Base-by-base conservation (phyloP, 1,140 invertebrate genomes). In the Psilanteris sp. region DNA sequence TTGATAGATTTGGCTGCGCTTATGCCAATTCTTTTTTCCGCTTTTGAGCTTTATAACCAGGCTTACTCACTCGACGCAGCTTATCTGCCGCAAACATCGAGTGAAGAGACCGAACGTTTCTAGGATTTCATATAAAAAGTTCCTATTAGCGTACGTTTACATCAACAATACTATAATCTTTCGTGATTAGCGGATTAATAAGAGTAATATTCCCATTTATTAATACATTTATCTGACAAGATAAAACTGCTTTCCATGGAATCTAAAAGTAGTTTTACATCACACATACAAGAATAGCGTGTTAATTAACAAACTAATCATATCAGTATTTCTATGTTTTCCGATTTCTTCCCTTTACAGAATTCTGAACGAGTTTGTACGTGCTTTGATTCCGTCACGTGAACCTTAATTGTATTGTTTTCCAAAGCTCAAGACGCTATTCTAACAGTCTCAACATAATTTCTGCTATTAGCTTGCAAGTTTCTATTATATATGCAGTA, bases 1-100 rank as follows among this genome's bases (percentile, higher is more conserved):
- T 85, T 79, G 79, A 86, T 86, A 84, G 83, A 85, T 87, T 85
- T 83, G 81, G 82, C 80, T 77, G 77, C 74, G 78, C 75, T 82
- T 77, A 76, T 66, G 79, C 66, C 71, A 43, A 32, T 46, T 67
- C 36, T 34, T 59, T 64, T 62, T 71, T 64, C 34, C 7, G 20
- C 16, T 43, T 41, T 13, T 22, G 62, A 80, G 77, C 76, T 83
- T 85, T 85, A 80, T 78, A 78, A 64, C 50, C 67, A 39, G 61
- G 75, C 77, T 84, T 82, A 83, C 76, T 76, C 74, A 59, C 77
- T 80, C 67, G 72, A 70, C 62, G 66, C 39, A 64, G 78, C 79
- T 84, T 82, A 80, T 71, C 68, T 75, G 75, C 73, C 64, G 43
- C 64, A 64, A 75, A 55, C 43, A 26, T 68, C 50, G 50, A 62